Evolutionary conservation across 1,140 invertebrate genomes (phyloP).

Genomic region (Caenorhabditis remanei): DNA sequence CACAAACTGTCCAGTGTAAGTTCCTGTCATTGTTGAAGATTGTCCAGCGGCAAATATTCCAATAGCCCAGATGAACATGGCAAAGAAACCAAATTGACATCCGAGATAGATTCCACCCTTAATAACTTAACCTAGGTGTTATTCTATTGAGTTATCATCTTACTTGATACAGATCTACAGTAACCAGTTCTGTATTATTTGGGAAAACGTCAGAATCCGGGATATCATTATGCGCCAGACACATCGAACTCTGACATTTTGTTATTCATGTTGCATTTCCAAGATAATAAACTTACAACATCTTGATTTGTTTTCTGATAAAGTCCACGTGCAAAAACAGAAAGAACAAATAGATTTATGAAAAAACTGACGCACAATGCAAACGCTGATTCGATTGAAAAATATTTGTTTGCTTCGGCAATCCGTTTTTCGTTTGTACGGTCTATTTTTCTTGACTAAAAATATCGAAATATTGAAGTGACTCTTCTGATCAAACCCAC

Average conservation of each 20-base stretch:
- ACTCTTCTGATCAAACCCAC: neutral
- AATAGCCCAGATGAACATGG: conserved; percentile 89
- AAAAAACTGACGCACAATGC: conserved; percentile 88
- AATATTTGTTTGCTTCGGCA: conserved; percentile 89
- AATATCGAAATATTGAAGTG: conserved; percentile 63
- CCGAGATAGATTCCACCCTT: conserved; percentile 88
- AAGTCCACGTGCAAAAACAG: conserved; percentile 89
- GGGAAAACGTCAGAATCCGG: conserved; percentile 73
- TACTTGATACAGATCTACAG: conserved; percentile 84
- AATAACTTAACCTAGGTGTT: conserved; percentile 21
- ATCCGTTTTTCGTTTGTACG: conserved; percentile 84
- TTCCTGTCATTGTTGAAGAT: conserved; percentile 87
- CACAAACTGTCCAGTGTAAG: conserved; percentile 82
- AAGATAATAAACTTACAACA: conserved; percentile 78
- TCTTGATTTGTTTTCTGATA: conserved; percentile 84
- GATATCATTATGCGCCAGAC: conserved; percentile 53
- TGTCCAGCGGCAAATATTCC: conserved; percentile 91
- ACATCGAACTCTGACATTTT: conserved; percentile 52
- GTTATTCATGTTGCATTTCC: neutral
- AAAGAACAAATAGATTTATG: conserved; percentile 91
- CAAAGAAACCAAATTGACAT: conserved; percentile 85
- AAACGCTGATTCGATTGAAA: conserved; percentile 87
- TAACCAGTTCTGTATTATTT: conserved; percentile 81
- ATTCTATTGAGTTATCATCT: neutral
- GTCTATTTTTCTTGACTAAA: conserved; percentile 87